A percentile compares a stretch with the other conserved stretches of the same genome.
Conservation (phyloP, 1,140 invertebrate species). For the Apis mellifera region Amel_HAv3.1 CM009940.2:7379501-7380000, state of each 20-base stretch:
- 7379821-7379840: constrained; percentile 13
- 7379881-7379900: background rate
- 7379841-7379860: background rate
- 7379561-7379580: background rate
- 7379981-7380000: background rate
- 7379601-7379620: no score
- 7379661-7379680: no score
- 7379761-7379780: background rate
- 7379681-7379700: background rate
- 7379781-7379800: background rate
- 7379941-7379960: background rate
- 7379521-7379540: constrained; percentile 15
- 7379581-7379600: no score
- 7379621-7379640: no score
- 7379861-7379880: background rate
- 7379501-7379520: constrained; percentile 1
- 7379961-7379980: background rate
- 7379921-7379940: background rate
- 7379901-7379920: background rate
- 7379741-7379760: background rate
- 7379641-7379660: no score
- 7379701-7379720: background rate
- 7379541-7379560: background rate
- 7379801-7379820: background rate
- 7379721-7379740: no score